Base-by-base conservation (phyloP, 2,888 invertebrate genomes). In the Camptogramma bilineatum region DNA sequence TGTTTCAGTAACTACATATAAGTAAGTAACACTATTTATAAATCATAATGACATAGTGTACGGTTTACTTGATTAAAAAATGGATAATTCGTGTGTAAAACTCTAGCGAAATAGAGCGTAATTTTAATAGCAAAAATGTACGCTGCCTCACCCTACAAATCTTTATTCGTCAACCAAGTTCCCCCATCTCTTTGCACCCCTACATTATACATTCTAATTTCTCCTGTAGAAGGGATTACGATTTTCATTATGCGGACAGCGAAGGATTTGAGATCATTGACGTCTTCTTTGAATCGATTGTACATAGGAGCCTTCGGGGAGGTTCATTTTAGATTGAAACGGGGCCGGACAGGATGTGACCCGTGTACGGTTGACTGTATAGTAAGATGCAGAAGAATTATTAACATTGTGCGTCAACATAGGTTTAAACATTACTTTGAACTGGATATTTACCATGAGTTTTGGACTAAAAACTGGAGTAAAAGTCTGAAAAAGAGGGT, bases 171-270 rank as follows among this genome's bases (percentile, higher is more conserved):
- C 57, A 48, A 56, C 57, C 51, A 34, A 39, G 28, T 31, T 59
- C 59, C 52, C 50, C 57, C 57, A 57, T 51, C 57, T 59, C 52
- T 58, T 28, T 18, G 52, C 58, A 21, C 46, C 44, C 59, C 44
- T 52, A 44, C 52, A 52, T 52, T 52, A 52, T 59, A 59, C 59
- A 59, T 59, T 59, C 44, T 59, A 59, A 59, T 52, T 59, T 52
- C 46, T 58, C 57, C 51, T 51, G 57, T 39, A 31, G 59, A 59
- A 46, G 52, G 52, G 52, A 59, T 59, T 59, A 51, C 31, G 51
- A 24, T 31, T 52, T 46, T 59, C 44, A 59, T 59, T 59, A 21
- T 59, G 59, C 51, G 52, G 31, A 59, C 28, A n/a, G 59, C 46
- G 46, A 52, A 42, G 42, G 44, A 48, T 58, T 59, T 28, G 52